A percentile compares a stretch with the other conserved stretches of the same genome.
phyloP scores from a whole-genome alignment of 2,113 vertebrate genomes.

The Microcebus ravelobensis region DNA sequence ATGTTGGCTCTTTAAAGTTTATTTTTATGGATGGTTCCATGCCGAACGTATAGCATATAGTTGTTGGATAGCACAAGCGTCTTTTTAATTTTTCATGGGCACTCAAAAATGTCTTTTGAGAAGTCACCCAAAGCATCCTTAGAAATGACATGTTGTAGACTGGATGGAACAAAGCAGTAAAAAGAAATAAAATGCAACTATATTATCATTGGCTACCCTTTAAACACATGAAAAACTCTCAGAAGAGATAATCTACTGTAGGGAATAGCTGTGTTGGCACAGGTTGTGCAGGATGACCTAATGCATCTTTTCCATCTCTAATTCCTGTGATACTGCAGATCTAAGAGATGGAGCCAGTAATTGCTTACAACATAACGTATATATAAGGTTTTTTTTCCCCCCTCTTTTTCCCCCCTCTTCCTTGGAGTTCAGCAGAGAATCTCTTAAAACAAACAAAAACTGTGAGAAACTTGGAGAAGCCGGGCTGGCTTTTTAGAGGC shows the following conservation, averaged over 20 bases:
- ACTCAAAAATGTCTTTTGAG: conserved; percentile 81
- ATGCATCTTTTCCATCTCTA: conserved; percentile 80
- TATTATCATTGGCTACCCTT: conserved; percentile 65
- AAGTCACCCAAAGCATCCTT: conserved; percentile 81
- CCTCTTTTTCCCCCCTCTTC: conserved; percentile 48
- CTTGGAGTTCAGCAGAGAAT: conserved; percentile 74
- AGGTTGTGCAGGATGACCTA: conserved; percentile 7
- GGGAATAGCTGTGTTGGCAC: conserved; percentile 56
- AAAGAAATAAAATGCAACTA: conserved; percentile 78
- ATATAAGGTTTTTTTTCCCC: neutral
- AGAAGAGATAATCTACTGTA: conserved; percentile 18
- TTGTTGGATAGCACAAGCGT: neutral
- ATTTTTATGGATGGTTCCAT: conserved; percentile 46
- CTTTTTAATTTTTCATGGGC: conserved; percentile 71
- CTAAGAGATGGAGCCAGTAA: conserved; percentile 68
- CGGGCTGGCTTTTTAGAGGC: conserved; percentile 80
- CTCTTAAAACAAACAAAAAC: conserved; percentile 86
- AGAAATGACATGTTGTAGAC: conserved; percentile 77
- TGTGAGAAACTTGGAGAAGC: conserved; percentile 86
- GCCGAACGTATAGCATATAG: conserved; percentile 44
- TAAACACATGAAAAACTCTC: conserved; percentile 69
- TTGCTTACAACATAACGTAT: conserved; percentile 67
- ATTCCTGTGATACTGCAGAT: conserved; percentile 79
- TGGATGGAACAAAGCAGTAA: conserved; percentile 75
- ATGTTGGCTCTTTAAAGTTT: conserved; percentile 36